Conservation (phyloP, 2,888 invertebrate species). For the Acleris emargana region DNA sequence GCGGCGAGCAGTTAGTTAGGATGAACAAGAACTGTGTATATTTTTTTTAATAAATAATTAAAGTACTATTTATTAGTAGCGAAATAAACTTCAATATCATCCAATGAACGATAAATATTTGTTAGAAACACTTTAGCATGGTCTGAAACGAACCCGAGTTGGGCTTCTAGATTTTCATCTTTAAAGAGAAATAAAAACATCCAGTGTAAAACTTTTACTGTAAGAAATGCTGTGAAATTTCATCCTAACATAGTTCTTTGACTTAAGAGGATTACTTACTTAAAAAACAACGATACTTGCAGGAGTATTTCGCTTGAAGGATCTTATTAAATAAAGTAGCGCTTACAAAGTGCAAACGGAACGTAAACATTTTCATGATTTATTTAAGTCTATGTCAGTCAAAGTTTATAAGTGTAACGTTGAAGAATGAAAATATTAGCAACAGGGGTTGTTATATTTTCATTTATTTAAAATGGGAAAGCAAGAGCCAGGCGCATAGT, state of each 20-base stretch:
- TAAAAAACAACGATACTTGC: slow-evolving; percentile 11
- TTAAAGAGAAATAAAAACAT: slow-evolving; percentile 22
- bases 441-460: no score
- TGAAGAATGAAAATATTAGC: no score
- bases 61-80: no score
- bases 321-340: neutral
- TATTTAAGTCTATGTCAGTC: no score
- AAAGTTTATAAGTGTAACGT: no score
- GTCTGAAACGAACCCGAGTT: slow-evolving; percentile 8
- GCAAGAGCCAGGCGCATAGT: no score
- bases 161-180: slow-evolving; percentile 14
- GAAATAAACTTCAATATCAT: no score
- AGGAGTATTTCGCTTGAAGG: slow-evolving; percentile 4
- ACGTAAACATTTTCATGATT: no score
- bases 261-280: slow-evolving; percentile 14
- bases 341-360: neutral
- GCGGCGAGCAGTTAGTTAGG: no score
- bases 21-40: no score
- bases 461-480: no score
- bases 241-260: slow-evolving; percentile 8
- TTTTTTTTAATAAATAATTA: no score
- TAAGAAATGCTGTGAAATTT: slow-evolving; percentile 23
- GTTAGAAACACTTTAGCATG: slow-evolving; percentile 9
- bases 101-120: neutral
- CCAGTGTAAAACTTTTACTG: slow-evolving; percentile 28